These are phyloP conservation scores for Antheraea yamamai DNA, from an alignment of 2,888 invertebrate genomes.

Conservation along the genomic window DNA sequence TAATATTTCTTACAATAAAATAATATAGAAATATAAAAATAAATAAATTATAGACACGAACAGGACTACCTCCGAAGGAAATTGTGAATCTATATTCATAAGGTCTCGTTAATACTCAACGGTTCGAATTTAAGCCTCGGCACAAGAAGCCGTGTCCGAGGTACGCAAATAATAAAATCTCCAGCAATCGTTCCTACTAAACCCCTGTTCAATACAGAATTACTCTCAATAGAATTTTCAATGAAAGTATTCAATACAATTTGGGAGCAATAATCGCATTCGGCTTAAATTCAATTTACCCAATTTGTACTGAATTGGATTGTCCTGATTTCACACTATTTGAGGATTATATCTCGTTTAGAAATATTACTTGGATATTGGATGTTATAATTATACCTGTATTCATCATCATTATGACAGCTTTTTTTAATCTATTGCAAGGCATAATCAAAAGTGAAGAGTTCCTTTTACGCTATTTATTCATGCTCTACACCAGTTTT, in stretches of 20 bases:
- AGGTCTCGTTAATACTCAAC: conserved; percentile 20
- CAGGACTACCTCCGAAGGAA: neutral
- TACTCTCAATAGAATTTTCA: conserved; percentile 54
- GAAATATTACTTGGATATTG: neutral
- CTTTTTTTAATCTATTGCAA: too few relatives aligned
- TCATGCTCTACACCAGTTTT: too few relatives aligned
- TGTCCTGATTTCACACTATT: conserved; percentile 38
- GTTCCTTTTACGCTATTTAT: too few relatives aligned
- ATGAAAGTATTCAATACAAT: conserved; percentile 42
- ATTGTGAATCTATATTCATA: neutral
- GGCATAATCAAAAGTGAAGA: too few relatives aligned
- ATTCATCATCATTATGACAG: neutral
- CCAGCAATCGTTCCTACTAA: conserved; percentile 46
- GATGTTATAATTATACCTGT: neutral
- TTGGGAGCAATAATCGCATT: conserved; percentile 50
- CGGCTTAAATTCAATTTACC: conserved; percentile 48
- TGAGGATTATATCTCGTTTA: conserved; percentile 29
- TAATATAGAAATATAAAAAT: neutral
- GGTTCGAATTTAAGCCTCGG: conserved; percentile 12
- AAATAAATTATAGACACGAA: neutral
- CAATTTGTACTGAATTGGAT: conserved; percentile 41
- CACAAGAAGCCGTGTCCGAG: conserved; percentile 18
- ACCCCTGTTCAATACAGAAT: conserved; percentile 51
- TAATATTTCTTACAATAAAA: neutral
- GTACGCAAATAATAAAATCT: conserved; percentile 51